Evolutionary conservation across 2,888 invertebrate species (phyloP), one percentile per base, ranked within the genome.

Genomic region (Torymus tubicola): DNA sequence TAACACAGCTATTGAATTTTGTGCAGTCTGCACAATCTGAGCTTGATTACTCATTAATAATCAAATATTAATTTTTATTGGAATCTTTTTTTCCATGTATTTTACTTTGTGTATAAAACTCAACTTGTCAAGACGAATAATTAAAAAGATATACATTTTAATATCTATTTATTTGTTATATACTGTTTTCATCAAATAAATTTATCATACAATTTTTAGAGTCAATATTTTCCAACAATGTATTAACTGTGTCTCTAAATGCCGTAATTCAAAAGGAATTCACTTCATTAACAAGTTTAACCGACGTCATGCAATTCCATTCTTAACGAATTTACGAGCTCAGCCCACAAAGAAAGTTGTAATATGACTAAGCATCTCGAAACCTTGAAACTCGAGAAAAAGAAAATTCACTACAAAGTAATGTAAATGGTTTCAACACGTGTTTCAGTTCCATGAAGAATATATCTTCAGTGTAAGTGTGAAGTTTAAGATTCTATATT

Each of bases 351-450:
- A 42, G 24, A 68, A 80, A 72, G 21, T 70, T 70, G 50, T 42
- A 76, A 76, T 16, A 61, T 16, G 52, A 67, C 53, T 53, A 70
- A 72, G 61, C 52, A 61, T 70, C n/a, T 65, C 13, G 31, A 16
- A 65, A 53, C 2, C 58, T 16, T 2, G 16, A 18, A 63, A 76
- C 42, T 42, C 42, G 42, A 42, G 42, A 42, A 42, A 42, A 42
- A 42, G 42, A 76, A 71, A 69, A 57, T 60, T 42, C 14, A 52
- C 11, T 58, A 72, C 72, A 73, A 77, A 77, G 81, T 77, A 77
- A 60, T 4, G 24, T 55, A 68, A 53, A 68, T 81, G 50, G 61
- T 14, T 64, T 14, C 58, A 73, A 73, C 64, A 77, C 57, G 69
- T 52, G 63, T 61, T 69, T 4, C 53, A 14, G 69, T 69, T 73